A percentile compares a stretch with the other conserved stretches of the same genome.
Evolutionary conservation across 2,888 invertebrate species (phyloP).

Genomic region (Polia nebulosa): DNA sequence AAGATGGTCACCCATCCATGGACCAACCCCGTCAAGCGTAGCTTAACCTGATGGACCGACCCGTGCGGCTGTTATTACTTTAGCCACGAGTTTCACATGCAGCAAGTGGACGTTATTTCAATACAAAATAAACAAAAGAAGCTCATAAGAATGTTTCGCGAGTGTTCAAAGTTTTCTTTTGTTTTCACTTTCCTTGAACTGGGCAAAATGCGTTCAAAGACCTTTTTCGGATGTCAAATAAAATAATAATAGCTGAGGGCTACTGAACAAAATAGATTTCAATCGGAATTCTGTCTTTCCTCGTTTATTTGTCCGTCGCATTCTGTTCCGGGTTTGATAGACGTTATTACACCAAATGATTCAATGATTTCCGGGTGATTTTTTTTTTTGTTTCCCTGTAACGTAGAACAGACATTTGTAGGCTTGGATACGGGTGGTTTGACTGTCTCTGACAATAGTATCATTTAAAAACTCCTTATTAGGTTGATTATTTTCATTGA

Average conservation of each 20-base stretch:
- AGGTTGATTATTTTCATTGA: too few relatives aligned
- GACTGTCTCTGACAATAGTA: neutral
- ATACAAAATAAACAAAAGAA: constrained; percentile 1
- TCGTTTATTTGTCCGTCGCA: constrained; percentile 28
- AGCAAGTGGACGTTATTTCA: neutral
- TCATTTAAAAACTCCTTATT: neutral
- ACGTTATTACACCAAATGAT: constrained; percentile 42
- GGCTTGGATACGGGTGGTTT: too few relatives aligned
- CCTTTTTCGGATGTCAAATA: constrained; percentile 43
- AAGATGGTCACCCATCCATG: too few relatives aligned
- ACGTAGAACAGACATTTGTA: neutral
- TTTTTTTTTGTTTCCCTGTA: neutral
- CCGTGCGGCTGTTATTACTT: too few relatives aligned
- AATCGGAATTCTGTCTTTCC: constrained; percentile 18
- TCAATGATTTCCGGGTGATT: constrained; percentile 15
- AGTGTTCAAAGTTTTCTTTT: constrained; percentile 2
- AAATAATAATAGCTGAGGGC: constrained; percentile 38
- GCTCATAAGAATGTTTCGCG: neutral
- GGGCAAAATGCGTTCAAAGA: constrained; percentile 9
- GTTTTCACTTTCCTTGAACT: constrained; percentile 15
- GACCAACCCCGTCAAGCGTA: too few relatives aligned
- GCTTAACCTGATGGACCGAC: too few relatives aligned
- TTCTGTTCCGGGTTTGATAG: constrained; percentile 28
- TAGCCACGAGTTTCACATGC: too few relatives aligned
- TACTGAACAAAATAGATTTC: constrained; percentile 36